Evolutionary conservation across 2,888 invertebrate species (phyloP).

Genomic region (Drosophila percnosoma): DNA sequence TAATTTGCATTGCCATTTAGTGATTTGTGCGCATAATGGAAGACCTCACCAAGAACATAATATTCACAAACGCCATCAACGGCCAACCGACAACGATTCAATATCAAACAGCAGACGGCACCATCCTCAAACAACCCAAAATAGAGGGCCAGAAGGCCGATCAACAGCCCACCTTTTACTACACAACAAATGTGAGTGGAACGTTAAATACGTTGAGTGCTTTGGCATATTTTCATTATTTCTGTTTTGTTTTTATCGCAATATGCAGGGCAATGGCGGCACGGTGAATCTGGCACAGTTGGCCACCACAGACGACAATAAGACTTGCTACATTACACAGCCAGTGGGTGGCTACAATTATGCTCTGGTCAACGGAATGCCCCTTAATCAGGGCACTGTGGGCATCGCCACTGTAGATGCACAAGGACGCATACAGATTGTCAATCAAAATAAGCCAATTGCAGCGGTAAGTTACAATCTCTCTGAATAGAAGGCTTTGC

Average conservation of each 20-base stretch:
- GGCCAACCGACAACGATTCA: constrained; percentile 88
- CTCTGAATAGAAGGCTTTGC: background rate
- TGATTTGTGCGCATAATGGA: constrained; percentile 75
- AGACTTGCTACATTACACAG: constrained; percentile 91
- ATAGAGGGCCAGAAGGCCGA: constrained; percentile 87
- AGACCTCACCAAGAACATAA: constrained; percentile 85
- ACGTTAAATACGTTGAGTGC: background rate
- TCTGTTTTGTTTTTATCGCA: background rate
- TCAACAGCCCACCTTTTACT: constrained; percentile 90
- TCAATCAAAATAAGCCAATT: constrained; percentile 84
- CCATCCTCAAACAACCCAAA: constrained; percentile 87
- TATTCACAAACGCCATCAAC: constrained; percentile 88
- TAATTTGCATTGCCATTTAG: constrained; percentile 36
- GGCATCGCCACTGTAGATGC: constrained; percentile 85
- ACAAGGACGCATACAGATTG: constrained; percentile 84
- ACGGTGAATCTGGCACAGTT: constrained; percentile 90
- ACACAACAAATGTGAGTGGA: constrained; percentile 85
- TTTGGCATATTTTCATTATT: background rate
- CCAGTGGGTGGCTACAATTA: constrained; percentile 91
- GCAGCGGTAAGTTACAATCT: constrained; percentile 75
- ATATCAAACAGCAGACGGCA: constrained; percentile 89
- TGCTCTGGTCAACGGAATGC: constrained; percentile 94
- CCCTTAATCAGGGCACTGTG: constrained; percentile 87
- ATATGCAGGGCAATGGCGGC: constrained; percentile 85
- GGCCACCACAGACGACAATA: constrained; percentile 87